Base-by-base conservation (phyloP, 2,797 vertebrate genomes). In the Cyprinodon diabolis region DNA sequence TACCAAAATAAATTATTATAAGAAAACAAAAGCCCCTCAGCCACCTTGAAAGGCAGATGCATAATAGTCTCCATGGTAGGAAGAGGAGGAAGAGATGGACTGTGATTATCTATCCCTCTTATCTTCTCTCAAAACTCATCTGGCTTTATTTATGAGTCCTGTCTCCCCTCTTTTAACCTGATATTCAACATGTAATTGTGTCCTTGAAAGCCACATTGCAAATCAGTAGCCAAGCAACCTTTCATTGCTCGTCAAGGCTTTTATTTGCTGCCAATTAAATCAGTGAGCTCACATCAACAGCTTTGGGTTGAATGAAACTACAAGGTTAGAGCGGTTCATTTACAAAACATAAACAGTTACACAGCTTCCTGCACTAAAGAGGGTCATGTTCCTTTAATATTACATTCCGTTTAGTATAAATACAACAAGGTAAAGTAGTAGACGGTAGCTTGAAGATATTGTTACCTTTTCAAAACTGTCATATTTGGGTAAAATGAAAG, bases 191-290 rank as follows among this genome's bases (percentile, higher is more conserved):
- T 75, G 70, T 69, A 80, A 40, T 81, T 81, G 85, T 82, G 82
- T 80, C 89, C 87, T 90, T 91, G 84, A 89, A 89, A 89, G 85
- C 75, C 71, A 72, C 80, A 76, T 65, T 78, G 84, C 79, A 74
- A 79, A 85, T 83, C 86, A 84, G 89, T 90, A 84, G 75, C 91
- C 90, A 88, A 75, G 86, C 90, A 91, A 90, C 89, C 81, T 90
- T 90, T 89, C 79, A 85, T 78, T 66, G 68, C 78, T 85, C 79
- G 87, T 85, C 83, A 84, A 79, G 77, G 82, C 80, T 74, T 8
- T 30, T 67, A 78, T 90, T 84, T 83, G 49, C 58, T 79, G 72
- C 74, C 81, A 84, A 90, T 88, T 85, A 87, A 90, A 88, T 87
- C 80, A 87, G 81, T 55, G 3, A 76, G 69, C 75, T 80, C 74